Conservation (phyloP, 2,113 vertebrate genomes). For the Hucho hucho region DNA sequence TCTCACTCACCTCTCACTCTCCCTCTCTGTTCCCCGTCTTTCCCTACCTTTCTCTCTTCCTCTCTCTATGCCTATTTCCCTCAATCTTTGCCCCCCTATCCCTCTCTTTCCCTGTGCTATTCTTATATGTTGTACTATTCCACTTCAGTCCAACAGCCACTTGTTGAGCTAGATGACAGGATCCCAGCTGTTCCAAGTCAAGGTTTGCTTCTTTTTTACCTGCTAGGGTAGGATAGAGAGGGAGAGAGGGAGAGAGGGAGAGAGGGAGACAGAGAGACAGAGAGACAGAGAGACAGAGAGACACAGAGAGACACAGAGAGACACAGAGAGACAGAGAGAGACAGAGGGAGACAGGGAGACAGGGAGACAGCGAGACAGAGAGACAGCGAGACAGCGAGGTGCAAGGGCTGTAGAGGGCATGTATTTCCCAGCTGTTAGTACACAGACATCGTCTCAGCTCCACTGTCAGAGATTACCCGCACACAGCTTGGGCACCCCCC, state of each 20-base stretch:
- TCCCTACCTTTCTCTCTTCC: background rate
- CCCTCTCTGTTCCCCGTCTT: no score
- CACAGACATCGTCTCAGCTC: constrained; percentile 40
- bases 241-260: constrained; percentile 33
- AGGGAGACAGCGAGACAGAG: no score
- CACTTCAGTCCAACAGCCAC: constrained; percentile 35
- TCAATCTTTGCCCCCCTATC: constrained; percentile 2
- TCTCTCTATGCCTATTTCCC: background rate
- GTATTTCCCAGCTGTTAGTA: constrained; percentile 69
- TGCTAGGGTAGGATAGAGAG: constrained; percentile 46
- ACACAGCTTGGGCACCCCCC: constrained; percentile 10
- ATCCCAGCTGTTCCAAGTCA: constrained; percentile 74
- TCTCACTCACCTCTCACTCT: background rate
- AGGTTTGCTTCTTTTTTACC: constrained; percentile 71
- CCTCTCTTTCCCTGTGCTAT: background rate
- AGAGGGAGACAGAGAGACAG: constrained; percentile 10
- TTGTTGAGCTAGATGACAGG: constrained; percentile 59
- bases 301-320: no score
- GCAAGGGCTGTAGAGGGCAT: background rate
- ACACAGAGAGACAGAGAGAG: no score
- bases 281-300: no score
- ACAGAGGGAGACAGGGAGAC: no score
- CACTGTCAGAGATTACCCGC: constrained; percentile 55
- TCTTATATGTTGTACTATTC: constrained; percentile 43
- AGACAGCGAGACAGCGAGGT: no score